phyloP scores from a whole-genome alignment of 2,113 vertebrate genomes.

The Plestiodon gilberti region DNA sequence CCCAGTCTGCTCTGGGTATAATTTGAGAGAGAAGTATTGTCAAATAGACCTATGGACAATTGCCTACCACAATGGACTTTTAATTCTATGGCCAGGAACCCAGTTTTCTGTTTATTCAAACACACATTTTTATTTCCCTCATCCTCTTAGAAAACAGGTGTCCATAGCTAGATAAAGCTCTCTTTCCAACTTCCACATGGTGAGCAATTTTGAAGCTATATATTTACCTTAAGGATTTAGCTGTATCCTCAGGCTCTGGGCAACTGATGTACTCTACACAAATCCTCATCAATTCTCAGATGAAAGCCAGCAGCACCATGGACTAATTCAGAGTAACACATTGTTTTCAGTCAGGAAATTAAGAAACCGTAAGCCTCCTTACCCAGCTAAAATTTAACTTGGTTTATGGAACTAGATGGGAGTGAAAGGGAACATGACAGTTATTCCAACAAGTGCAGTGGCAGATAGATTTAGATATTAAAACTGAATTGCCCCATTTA shows the following conservation, averaged over 20 bases:
- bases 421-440: not conserved
- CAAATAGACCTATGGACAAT: not conserved
- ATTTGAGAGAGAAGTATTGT: not conserved
- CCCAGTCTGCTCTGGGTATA: not conserved
- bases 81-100: not conserved
- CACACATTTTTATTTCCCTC: not conserved
- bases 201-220: not conserved
- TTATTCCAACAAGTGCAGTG: not conserved
- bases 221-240: not conserved
- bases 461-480: not conserved
- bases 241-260: not conserved
- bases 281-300: constrained; percentile 3
- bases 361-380: not conserved
- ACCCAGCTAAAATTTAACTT: not conserved
- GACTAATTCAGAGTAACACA: not conserved
- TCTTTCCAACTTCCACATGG: not conserved
- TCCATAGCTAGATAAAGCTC: not conserved
- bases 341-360: not conserved
- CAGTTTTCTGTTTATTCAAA: not conserved
- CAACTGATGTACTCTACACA: not conserved
- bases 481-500: not conserved
- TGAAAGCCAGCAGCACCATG: rapidly evolving
- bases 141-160: not conserved
- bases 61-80: not conserved
- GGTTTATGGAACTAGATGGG: not conserved